A percentile compares a stretch with the other conserved stretches of the same genome.
phyloP scores from a whole-genome alignment of 2,797 vertebrate genomes.

The Chiloscyllium punctatum region DNA sequence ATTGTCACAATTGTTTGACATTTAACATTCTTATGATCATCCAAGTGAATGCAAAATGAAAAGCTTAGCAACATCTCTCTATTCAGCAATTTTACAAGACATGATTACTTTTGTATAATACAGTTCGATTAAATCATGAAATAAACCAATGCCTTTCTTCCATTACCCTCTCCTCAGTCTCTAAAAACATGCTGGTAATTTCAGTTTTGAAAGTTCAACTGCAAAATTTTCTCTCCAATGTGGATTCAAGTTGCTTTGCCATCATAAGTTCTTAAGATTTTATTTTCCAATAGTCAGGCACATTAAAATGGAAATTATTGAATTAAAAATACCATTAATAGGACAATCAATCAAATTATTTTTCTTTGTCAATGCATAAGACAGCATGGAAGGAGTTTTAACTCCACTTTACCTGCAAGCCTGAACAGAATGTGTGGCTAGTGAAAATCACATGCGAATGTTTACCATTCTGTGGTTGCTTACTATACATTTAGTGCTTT shows the following conservation, averaged over 20 bases:
- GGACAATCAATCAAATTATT: neutral
- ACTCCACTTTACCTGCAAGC: neutral
- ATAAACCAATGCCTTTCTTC: neutral
- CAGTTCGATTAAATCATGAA: neutral
- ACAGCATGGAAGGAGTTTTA: neutral
- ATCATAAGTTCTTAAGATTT: neutral
- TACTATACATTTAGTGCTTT: no score
- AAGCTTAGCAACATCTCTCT: no score
- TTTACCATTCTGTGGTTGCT: neutral
- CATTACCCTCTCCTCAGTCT: neutral
- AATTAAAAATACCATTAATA: neutral
- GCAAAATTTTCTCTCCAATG: neutral
- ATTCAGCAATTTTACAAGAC: neutral
- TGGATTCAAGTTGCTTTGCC: neutral
- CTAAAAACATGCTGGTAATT: neutral
- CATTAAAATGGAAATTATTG: neutral
- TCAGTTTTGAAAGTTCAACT: neutral
- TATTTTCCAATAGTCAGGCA: neutral
- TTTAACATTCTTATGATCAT: no score
- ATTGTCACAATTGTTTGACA: no score
- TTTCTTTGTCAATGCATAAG: neutral
- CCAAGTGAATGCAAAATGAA: no score
- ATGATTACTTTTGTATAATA: neutral
- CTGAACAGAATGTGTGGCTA: neutral
- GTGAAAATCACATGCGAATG: no score